Percentiles rank a stretch among this genome's conserved stretches.
These are phyloP conservation scores for Sclerodermus sp. DNA, from an alignment of 2,888 invertebrate species.

Conservation along the genomic window DNA sequence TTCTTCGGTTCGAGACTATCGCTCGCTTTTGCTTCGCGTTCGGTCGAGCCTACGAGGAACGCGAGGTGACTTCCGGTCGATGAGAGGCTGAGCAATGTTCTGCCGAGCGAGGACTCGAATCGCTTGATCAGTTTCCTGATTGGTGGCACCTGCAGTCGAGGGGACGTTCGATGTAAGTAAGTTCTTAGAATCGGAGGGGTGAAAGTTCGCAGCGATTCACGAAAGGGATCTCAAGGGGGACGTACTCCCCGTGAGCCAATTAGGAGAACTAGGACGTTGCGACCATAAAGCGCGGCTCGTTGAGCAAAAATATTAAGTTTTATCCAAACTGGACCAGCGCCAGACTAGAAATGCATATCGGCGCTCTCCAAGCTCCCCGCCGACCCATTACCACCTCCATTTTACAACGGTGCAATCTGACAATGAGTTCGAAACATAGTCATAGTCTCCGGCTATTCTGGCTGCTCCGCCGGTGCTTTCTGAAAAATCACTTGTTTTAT, in stretches of 20 bases:
- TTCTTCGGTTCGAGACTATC: too few species aligned
- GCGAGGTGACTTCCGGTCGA: too few species aligned
- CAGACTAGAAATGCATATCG: slow-evolving; percentile 39
- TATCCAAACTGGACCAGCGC: slow-evolving; percentile 46
- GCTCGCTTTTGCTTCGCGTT: too few species aligned
- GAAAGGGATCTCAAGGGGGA: slow-evolving; percentile 2
- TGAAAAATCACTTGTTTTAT: too few species aligned
- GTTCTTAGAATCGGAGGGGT: too few species aligned
- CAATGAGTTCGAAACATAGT: slow-evolving; percentile 15
- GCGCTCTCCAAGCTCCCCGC: slow-evolving; percentile 18
- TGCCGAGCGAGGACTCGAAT: too few species aligned
- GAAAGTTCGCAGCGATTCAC: too few species aligned
- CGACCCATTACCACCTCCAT: slow-evolving; percentile 15
- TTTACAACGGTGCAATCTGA: slow-evolving; percentile 14
- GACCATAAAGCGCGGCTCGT: slow-evolving; percentile 46
- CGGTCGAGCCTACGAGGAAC: too few species aligned
- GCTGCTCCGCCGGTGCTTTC: background rate
- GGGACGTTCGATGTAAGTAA: too few species aligned
- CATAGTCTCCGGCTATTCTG: background rate
- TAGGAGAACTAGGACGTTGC: slow-evolving; percentile 39
- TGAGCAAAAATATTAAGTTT: slow-evolving; percentile 51
- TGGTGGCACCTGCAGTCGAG: too few species aligned
- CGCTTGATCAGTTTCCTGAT: too few species aligned
- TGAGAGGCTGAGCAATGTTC: too few species aligned
- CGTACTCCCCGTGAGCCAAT: slow-evolving; percentile 35